These are phyloP conservation scores for Agrilus planipennis DNA, from an alignment of 1,140 invertebrate species.

Conservation along the genomic window DNA sequence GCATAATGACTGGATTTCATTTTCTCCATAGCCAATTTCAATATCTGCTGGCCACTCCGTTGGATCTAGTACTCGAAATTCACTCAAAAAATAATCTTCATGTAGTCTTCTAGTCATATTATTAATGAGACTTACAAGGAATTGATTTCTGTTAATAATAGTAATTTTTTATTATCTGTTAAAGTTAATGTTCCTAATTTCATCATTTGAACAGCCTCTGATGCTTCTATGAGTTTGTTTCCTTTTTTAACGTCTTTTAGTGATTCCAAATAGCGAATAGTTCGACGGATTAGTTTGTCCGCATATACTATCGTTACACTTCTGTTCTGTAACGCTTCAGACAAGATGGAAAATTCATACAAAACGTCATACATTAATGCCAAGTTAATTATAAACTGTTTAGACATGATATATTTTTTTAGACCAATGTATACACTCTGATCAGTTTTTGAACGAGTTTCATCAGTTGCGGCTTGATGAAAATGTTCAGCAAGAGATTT, in stretches of 20 bases:
- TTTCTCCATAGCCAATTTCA: background rate
- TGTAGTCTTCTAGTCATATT: background rate
- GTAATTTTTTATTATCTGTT: background rate
- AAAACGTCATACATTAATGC: background rate
- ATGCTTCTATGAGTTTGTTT: background rate
- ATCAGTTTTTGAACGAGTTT: background rate
- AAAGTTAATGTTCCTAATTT: too few relatives aligned
- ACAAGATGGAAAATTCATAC: background rate
- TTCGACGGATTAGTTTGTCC: background rate
- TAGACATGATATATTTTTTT: background rate
- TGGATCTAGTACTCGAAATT: conserved; percentile 1
- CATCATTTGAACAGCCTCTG: too few relatives aligned
- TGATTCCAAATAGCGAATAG: background rate
- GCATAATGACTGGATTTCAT: background rate
- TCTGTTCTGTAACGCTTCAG: background rate
- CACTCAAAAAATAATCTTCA: too few relatives aligned
- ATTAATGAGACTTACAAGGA: background rate
- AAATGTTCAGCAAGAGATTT: background rate
- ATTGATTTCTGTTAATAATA: background rate
- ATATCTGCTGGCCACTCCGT: background rate
- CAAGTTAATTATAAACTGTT: background rate
- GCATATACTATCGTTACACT: background rate
- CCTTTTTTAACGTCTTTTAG: background rate
- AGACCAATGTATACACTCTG: too few relatives aligned
- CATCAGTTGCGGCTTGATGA: background rate